Percentiles rank a stretch among this genome's conserved stretches.
These are phyloP conservation scores for Panopea generosa DNA, from an alignment of 2,888 invertebrate species.

Conservation along the genomic window DNA sequence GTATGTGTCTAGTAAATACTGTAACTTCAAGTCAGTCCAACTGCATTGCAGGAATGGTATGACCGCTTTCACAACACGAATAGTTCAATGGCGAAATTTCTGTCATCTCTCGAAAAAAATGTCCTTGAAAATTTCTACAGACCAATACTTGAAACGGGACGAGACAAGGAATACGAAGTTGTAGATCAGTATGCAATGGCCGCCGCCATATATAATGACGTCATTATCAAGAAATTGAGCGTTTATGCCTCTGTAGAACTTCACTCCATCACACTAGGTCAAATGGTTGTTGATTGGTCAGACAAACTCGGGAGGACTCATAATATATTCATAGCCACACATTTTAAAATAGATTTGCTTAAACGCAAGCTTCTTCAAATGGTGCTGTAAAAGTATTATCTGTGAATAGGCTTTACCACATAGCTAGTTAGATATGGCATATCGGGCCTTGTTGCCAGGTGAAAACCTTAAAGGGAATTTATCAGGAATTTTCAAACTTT, in stretches of 20 bases:
- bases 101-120: constrained; percentile 38
- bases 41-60: constrained; percentile 36
- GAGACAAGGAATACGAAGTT: constrained; percentile 27
- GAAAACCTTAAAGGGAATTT: no score
- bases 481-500: no score
- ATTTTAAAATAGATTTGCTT: constrained; percentile 22
- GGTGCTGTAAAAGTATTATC: no score
- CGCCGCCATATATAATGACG: constrained; percentile 39
- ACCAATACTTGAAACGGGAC: constrained; percentile 22
- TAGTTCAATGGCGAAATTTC: constrained; percentile 19
- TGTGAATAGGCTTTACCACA: no score
- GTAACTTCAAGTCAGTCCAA: no score
- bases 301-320: constrained; percentile 19
- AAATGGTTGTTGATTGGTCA: constrained; percentile 59
- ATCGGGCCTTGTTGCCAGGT: no score
- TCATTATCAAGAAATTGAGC: constrained; percentile 31
- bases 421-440: no score
- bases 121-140: constrained; percentile 32
- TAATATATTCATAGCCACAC: constrained; percentile 43
- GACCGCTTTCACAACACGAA: constrained; percentile 8
- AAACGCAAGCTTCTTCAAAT: neutral
- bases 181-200: constrained; percentile 56
- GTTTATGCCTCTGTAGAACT: constrained; percentile 59
- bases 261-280: constrained; percentile 45
- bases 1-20: no score